Evolutionary conservation across 2,888 invertebrate genomes (phyloP).

Genomic region (Heliothis peltigera): DNA sequence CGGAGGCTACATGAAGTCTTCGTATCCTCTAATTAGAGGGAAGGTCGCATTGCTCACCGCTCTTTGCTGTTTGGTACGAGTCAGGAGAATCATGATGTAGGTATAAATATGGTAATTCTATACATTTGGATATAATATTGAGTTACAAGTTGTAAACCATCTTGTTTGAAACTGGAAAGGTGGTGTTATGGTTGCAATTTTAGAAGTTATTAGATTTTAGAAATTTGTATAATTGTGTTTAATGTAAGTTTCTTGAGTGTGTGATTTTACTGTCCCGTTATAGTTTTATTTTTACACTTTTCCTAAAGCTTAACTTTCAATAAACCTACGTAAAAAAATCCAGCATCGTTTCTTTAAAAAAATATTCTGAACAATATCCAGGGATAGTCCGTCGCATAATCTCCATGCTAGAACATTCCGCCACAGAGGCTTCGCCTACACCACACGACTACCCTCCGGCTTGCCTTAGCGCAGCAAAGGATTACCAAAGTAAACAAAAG

Average conservation of each 20-base stretch:
- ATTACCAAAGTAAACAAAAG: slow-evolving; percentile 81
- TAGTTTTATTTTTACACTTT: background rate
- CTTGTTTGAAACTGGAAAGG: background rate
- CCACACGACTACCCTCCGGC: slow-evolving; percentile 68
- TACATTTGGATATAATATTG: slow-evolving; percentile 17
- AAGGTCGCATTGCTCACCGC: slow-evolving; percentile 70
- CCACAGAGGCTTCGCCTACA: slow-evolving; percentile 33
- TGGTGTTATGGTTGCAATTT: background rate
- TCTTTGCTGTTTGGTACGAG: slow-evolving; percentile 70
- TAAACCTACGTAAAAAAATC: background rate
- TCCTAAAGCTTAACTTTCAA: background rate
- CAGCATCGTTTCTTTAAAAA: background rate
- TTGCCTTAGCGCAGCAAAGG: slow-evolving; percentile 71
- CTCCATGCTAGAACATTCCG: slow-evolving; percentile 22
- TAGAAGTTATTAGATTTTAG: too few relatives aligned
- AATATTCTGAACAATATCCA: background rate
- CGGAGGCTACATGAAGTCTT: slow-evolving; percentile 64
- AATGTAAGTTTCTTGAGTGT: too few relatives aligned
- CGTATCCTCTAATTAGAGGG: slow-evolving; percentile 75
- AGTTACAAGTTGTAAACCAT: slow-evolving; percentile 14
- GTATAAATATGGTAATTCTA: slow-evolving; percentile 33
- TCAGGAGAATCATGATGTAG: slow-evolving; percentile 23
- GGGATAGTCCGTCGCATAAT: slow-evolving; percentile 11
- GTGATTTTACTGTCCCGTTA: too few relatives aligned
- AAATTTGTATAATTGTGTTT: too few relatives aligned